phyloP scores from a whole-genome alignment of 1,140 invertebrate species.

The Apocrypta bakeri region DNA sequence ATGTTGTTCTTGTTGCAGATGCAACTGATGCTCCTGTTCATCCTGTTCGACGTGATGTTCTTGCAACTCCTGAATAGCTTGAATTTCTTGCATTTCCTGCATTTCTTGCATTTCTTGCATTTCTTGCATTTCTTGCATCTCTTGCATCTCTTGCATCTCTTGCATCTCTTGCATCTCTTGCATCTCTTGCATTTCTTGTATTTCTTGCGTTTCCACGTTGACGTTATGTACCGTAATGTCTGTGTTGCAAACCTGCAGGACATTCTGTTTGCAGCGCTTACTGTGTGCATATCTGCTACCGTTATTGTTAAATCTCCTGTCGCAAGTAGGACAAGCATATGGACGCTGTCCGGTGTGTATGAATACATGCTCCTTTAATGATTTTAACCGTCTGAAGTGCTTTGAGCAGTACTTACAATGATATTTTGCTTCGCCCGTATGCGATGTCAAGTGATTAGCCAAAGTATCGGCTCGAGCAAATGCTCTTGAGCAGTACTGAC shows the following conservation, averaged over 20 bases:
- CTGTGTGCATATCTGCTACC: conserved; percentile 73
- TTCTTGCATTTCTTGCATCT: conserved; percentile 47
- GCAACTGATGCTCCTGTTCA: conserved; percentile 47
- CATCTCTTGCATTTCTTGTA: conserved; percentile 39
- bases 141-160: conserved; percentile 50
- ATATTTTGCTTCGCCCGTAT: conserved; percentile 79
- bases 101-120: conserved; percentile 40
- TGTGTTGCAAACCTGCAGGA: conserved; percentile 49
- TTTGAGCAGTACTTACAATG: conserved; percentile 80
- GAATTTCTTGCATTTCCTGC: conserved; percentile 48
- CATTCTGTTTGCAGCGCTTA: conserved; percentile 71
- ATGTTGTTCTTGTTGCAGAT: conserved; percentile 42
- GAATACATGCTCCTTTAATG: conserved; percentile 78
- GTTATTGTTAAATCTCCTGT: conserved; percentile 72
- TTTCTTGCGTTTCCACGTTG: conserved; percentile 30
- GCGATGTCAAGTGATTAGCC: conserved; percentile 74
- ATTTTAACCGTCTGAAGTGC: conserved; percentile 77
- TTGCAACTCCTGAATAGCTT: conserved; percentile 53
- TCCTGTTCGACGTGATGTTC: conserved; percentile 47
- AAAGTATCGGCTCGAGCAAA: conserved; percentile 73
- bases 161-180: conserved; percentile 51
- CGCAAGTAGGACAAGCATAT: conserved; percentile 72
- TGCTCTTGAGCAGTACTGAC: conserved; percentile 74
- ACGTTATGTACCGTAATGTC: not conserved
- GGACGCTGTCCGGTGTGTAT: conserved; percentile 78